Percentiles rank a stretch among this genome's conserved stretches.
phyloP scores from a whole-genome alignment of 2,888 invertebrate genomes.

The Hoplodrina blanda region DNA sequence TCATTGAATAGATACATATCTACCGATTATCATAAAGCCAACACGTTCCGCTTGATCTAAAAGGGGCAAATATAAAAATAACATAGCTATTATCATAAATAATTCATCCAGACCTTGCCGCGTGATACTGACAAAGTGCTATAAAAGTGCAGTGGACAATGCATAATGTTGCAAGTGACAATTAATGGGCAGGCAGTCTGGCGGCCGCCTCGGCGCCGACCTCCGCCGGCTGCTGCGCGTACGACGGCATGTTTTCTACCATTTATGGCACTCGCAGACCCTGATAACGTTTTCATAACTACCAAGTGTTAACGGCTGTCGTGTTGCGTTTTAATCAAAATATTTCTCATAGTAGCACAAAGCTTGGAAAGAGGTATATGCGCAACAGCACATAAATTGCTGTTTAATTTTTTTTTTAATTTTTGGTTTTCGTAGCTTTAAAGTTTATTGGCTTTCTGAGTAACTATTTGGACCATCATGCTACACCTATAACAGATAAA shows the following conservation, averaged over 20 bases:
- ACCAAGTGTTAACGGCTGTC: conserved; percentile 56
- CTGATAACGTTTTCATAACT: conserved; percentile 70
- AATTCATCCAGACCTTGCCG: conserved; percentile 34
- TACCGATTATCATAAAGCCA: neutral
- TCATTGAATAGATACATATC: too few species aligned
- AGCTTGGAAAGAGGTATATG: neutral
- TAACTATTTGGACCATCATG: neutral
- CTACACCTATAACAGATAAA: too few species aligned
- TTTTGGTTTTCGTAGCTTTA: too few species aligned
- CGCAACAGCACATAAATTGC: neutral
- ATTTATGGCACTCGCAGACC: conserved; percentile 77
- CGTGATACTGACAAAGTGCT: conserved; percentile 22
- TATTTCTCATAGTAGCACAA: conserved; percentile 17
- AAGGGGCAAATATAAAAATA: conserved; percentile 25
- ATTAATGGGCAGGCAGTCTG: conserved; percentile 57
- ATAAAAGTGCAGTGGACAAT: conserved; percentile 54
- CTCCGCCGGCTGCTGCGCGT: conserved; percentile 62
- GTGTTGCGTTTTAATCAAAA: conserved; percentile 52
- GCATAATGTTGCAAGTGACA: conserved; percentile 59
- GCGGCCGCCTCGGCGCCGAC: conserved; percentile 67
- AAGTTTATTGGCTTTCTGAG: too few species aligned
- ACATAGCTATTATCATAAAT: conserved; percentile 27
- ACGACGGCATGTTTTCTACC: conserved; percentile 68
- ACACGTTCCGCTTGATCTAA: conserved; percentile 7
- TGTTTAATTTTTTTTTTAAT: too few species aligned